Evolutionary conservation across 2,113 vertebrate genomes (phyloP), one percentile per base, ranked within the genome.

Genomic region (Porphyrio hochstetteri): DNA sequence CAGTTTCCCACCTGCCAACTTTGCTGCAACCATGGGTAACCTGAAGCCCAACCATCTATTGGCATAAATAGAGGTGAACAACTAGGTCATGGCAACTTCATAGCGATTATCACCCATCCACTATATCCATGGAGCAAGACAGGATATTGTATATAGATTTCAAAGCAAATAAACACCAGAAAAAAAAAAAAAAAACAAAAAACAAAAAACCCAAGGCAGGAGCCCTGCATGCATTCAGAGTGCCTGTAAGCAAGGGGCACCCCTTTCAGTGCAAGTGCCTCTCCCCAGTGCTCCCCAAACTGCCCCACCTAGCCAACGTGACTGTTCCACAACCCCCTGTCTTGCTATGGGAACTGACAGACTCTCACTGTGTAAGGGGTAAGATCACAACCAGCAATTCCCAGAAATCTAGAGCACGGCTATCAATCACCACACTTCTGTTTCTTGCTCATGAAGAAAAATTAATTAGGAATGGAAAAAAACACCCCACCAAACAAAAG

Each of bases 101-200:
- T n/a, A n/a, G n/a, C n/a, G n/a, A n/a, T n/a, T n/a, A n/a, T n/a
- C n/a, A n/a, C n/a, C n/a, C n/a, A n/a, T n/a, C n/a, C n/a, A n/a
- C n/a, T 83, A 24, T 12, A 82, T 82, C 92, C 86, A 70, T 5
- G 0, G 13, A 79, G 40, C 46, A 86, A 61, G 81, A 95, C 84
- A 93, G 92, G 86, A 95, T 91, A 89, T 91, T 82, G 74, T 69
- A 89, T 69, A 86, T 79, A 89, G 88, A 89, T 94, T 95, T 96
- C 93, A 96, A 93, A 95, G 80, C 65, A 92, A 95, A 92, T 36
- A 64, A 16, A 2, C 25, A 64, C 56, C 53, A 74, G 71, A 29
- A 59, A 61, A 68, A 91, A 69, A 64, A 16, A 42, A 42, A 16
- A 16, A 17, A 44, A 7, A 46, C 16, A 8, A 16, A 18, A 46